phyloP scores from a whole-genome alignment of 2,797 vertebrate species.

The Sternotherus odoratus region DNA sequence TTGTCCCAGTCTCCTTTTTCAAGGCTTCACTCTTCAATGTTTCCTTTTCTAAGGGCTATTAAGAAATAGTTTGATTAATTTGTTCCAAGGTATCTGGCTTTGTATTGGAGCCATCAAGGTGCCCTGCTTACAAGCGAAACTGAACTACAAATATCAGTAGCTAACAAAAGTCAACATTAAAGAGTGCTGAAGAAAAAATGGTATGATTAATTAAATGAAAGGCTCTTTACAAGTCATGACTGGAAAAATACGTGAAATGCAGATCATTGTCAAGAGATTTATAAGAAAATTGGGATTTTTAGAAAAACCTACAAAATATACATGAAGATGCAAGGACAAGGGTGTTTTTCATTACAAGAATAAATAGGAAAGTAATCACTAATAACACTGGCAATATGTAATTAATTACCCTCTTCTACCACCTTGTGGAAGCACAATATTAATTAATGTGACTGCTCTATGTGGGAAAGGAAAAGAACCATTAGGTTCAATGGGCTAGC shows the following conservation, averaged over 20 bases:
- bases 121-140: background rate
- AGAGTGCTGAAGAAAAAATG: background rate
- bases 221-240: background rate
- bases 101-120: background rate
- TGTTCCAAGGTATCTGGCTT: constrained; percentile 13
- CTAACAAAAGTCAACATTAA: constrained; percentile 16
- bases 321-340: background rate
- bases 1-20: constrained; percentile 46
- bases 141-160: constrained; percentile 7
- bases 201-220: constrained; percentile 33
- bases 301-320: background rate
- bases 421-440: constrained; percentile 64
- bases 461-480: background rate
- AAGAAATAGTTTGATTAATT: constrained; percentile 53
- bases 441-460: background rate
- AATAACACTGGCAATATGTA: background rate
- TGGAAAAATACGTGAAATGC: background rate
- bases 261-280: background rate
- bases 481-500: background rate
- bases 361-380: constrained; percentile 24
- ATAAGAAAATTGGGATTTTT: background rate
- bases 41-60: constrained; percentile 40
- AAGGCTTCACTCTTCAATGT: constrained; percentile 48
- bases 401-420: constrained; percentile 74
- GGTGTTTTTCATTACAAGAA: background rate